These are phyloP conservation scores for Orchestes rusci DNA, from an alignment of 2,888 invertebrate genomes.

Conservation along the genomic window DNA sequence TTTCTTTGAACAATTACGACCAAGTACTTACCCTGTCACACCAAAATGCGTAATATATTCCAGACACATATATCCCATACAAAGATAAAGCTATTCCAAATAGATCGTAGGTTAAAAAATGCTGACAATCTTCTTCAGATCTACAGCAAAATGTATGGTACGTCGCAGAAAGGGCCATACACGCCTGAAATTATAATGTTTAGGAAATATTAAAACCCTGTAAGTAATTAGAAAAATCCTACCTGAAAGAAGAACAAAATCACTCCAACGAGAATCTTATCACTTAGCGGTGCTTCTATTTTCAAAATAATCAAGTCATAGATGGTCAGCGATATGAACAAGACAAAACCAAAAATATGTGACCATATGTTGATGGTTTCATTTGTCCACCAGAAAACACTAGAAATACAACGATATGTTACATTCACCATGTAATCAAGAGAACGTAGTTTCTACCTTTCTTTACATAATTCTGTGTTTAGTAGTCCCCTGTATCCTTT, in stretches of 20 bases:
- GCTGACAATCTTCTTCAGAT: constrained; percentile 76
- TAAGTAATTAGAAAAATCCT: constrained; percentile 28
- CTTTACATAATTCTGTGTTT: constrained; percentile 75
- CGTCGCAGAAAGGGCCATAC: constrained; percentile 85
- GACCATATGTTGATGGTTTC: constrained; percentile 98
- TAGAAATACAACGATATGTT: constrained; percentile 42
- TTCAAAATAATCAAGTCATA: constrained; percentile 76
- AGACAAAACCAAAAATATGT: constrained; percentile 79
- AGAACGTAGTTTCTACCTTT: constrained; percentile 58
- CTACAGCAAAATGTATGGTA: constrained; percentile 94
- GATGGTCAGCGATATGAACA: constrained; percentile 76
- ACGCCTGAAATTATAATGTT: constrained; percentile 57
- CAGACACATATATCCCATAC: constrained; percentile 90
- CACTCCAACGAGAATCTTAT: constrained; percentile 78
- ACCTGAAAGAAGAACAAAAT: constrained; percentile 85
- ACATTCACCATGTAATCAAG: constrained; percentile 2
- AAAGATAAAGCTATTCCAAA: constrained; percentile 90
- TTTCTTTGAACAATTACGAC: too few species aligned
- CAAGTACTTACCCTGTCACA: constrained; percentile 83
- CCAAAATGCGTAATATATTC: constrained; percentile 96
- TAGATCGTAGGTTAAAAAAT: constrained; percentile 84
- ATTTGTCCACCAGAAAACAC: constrained; percentile 94
- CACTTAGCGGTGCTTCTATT: constrained; percentile 68
- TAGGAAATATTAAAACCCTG: background rate
- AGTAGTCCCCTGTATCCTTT: constrained; percentile 79